Base-by-base conservation (phyloP, 2,888 invertebrate species). In the Frankliniella intonsa region DNA sequence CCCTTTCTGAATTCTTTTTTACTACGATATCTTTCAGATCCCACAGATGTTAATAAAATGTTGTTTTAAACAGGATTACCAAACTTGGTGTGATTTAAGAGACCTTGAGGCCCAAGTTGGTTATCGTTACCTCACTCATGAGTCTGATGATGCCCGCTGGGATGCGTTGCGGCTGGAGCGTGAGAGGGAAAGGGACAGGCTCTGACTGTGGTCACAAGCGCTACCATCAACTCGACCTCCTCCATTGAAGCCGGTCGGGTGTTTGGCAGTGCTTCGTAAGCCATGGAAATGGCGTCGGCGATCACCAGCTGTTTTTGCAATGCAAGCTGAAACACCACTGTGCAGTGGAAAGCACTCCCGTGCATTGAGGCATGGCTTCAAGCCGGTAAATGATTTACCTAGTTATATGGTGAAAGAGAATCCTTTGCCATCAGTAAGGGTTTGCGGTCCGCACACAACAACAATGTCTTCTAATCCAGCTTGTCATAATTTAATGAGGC, bases 41-140 rank as follows among this genome's bases (percentile, higher is more conserved):
- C 38, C 11, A 50, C 19, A 55, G 55, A 11, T 12, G 5, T 55
- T 5, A 55, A 10, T 55, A 12, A 55, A 55, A 55, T 38, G 5
- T 38, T 38, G 38, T 25, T 76, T 76, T 76, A 85, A 87, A 51
- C 86, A 94, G 93, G 94, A 97, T 88, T 94, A 94, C 87, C 93
- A 96, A 88, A 97, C 98, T 9, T 99, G 98, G 97, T 93, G 92
- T 85, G 99, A 99, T 90, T 90, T 99, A 86, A 92, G 98, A 82
- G 92, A 93, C 85, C 90, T 99, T 82, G 98, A 99, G 90, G 84
- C 83, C 22, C 86, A 87, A 83, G 93, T 95, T 62, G 94, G 94
- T 50, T 90, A 92, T 84, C 91, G 97, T 22, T 97, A 96, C 89
- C 90, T 97, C 84, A 97, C 97, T 11, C 97, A 97, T 85, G 96